Evolutionary conservation across 1,140 invertebrate species (phyloP).

Genomic region (Homarus americanus): DNA sequence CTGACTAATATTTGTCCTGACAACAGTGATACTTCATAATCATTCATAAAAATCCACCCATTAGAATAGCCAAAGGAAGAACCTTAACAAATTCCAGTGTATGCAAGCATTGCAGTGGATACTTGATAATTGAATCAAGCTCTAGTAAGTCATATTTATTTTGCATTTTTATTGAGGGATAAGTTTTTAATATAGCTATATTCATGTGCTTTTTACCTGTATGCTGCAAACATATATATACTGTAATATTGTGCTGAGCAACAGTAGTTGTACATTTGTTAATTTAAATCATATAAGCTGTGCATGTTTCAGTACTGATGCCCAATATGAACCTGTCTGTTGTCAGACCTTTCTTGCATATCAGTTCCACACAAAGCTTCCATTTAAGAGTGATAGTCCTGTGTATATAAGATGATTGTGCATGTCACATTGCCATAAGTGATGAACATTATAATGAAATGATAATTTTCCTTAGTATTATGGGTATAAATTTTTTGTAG

Average conservation of each 20-base stretch:
- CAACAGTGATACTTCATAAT: background rate
- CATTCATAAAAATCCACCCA: constrained; percentile 22
- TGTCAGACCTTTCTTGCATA: constrained; percentile 48
- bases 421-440: background rate
- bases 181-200: background rate
- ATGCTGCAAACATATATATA: background rate
- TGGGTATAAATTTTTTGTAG: background rate
- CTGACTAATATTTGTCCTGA: constrained; percentile 10
- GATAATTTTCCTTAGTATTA: constrained; percentile 4
- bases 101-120: background rate
- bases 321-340: constrained; percentile 2
- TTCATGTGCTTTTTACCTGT: constrained; percentile 2
- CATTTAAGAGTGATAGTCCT: constrained; percentile 54
- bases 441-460: background rate
- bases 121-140: background rate
- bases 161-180: background rate
- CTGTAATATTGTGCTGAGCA: background rate
- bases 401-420: constrained; percentile 8
- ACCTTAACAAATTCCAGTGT: background rate
- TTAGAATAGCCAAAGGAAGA: constrained; percentile 28
- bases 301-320: constrained; percentile 8
- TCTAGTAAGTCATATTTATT: constrained; percentile 7
- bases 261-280: background rate
- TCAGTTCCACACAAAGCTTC: constrained; percentile 66
- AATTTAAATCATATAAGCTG: background rate